phyloP scores from a whole-genome alignment of 1,140 invertebrate species.

The Solen grandis region DNA sequence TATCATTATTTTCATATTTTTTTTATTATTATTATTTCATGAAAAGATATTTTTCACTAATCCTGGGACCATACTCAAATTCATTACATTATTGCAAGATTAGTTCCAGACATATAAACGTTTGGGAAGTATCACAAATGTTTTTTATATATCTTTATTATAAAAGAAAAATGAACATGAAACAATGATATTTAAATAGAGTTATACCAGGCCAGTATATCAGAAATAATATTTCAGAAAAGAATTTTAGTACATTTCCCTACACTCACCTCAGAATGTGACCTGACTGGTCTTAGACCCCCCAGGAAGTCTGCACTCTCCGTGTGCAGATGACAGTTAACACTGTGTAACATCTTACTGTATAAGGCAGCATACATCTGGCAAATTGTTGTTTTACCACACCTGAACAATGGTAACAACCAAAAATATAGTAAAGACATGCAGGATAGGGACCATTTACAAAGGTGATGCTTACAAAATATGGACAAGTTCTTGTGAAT shows the following conservation, averaged over 20 bases:
- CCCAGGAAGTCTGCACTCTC: slow-evolving; percentile 99
- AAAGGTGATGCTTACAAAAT: neutral
- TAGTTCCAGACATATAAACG: no score
- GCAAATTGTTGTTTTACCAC: slow-evolving; percentile 98
- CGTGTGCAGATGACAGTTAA: slow-evolving; percentile 99
- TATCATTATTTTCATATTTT: no score
- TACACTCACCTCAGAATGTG: slow-evolving; percentile 62
- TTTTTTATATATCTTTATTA: no score
- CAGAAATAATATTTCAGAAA: no score
- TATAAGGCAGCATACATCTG: slow-evolving; percentile 90
- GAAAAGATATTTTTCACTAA: no score
- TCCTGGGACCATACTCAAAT: no score
- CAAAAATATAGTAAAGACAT: neutral
- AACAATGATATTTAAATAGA: neutral
- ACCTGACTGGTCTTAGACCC: slow-evolving; percentile 93
- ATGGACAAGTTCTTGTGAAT: no score
- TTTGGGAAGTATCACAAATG: no score
- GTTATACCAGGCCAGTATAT: neutral
- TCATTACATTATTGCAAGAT: no score
- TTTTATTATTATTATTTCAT: no score
- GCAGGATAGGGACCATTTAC: neutral
- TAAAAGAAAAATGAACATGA: no score
- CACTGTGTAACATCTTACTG: slow-evolving; percentile 86
- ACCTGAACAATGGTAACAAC: slow-evolving; percentile 82
- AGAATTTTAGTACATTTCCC: no score